phyloP scores from a whole-genome alignment of 2,113 vertebrate genomes.

The Myrmophylax atrothorax region DNA sequence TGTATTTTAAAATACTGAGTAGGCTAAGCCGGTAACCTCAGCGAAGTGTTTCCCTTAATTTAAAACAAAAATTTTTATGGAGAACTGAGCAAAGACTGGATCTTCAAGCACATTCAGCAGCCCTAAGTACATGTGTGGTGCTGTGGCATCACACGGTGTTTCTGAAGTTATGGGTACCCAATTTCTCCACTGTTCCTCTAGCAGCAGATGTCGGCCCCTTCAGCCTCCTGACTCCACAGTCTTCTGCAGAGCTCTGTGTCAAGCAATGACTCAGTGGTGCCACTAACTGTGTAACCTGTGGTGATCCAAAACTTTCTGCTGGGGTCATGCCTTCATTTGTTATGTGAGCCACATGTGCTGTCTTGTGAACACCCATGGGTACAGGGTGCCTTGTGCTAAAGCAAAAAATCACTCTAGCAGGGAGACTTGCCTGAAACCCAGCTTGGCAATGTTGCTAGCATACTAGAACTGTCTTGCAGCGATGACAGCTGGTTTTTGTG shows the following conservation, averaged over 20 bases:
- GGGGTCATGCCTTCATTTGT: neutral
- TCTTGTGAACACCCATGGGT: neutral
- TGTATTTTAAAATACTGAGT: neutral
- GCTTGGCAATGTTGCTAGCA: neutral
- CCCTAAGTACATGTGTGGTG: neutral
- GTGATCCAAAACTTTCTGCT: neutral
- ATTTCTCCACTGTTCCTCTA: neutral
- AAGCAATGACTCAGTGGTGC: neutral
- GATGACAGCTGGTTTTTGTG: neutral
- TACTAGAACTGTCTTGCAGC: neutral
- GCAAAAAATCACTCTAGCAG: neutral
- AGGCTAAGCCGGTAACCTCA: neutral
- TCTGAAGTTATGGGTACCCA: neutral
- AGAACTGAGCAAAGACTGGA: neutral
- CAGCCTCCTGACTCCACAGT: neutral
- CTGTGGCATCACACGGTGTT: neutral
- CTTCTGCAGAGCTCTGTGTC: neutral
- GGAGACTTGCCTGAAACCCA: neutral
- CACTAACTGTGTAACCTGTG: neutral
- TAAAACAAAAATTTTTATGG: neutral
- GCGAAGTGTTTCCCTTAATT: neutral
- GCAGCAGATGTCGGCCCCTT: neutral
- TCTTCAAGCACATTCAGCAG: neutral
- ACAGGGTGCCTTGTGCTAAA: neutral
- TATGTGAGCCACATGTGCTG: neutral